phyloP scores from a whole-genome alignment of 1,140 invertebrate species.

The Ceratina japonica region DNA sequence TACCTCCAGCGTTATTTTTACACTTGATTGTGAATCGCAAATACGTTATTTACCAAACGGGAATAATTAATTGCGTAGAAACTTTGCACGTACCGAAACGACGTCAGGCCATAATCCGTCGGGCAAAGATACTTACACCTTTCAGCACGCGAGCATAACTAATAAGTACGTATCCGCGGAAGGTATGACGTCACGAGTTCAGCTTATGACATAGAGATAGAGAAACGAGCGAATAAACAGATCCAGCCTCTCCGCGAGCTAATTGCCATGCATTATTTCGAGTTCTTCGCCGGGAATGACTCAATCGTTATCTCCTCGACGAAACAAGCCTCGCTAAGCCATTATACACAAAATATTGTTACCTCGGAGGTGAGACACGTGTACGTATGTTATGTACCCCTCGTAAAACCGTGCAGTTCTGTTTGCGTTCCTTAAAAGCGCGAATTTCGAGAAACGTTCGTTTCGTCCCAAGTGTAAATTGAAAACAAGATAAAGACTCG shows the following conservation, averaged over 20 bases:
- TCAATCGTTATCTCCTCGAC: not conserved
- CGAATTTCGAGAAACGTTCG: slow-evolving; percentile 2
- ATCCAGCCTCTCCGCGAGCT: not conserved
- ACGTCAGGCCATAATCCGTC: not conserved
- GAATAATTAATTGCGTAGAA: slow-evolving; percentile 13
- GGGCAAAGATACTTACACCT: not conserved
- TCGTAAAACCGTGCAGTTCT: not conserved
- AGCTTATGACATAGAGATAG: too few relatives aligned
- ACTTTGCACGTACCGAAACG: not conserved
- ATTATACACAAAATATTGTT: not conserved
- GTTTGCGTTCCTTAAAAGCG: not conserved
- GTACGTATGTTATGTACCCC: not conserved
- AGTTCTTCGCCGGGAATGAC: not conserved
- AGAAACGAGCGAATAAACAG: too few relatives aligned
- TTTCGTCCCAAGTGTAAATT: too few relatives aligned
- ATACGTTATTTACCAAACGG: not conserved
- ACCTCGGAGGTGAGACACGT: not conserved
- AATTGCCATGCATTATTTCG: slow-evolving; percentile 31
- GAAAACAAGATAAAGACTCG: not conserved
- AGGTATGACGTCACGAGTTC: not conserved
- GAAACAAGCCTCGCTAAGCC: not conserved
- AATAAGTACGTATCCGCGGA: not conserved
- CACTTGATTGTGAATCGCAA: not conserved
- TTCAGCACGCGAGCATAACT: not conserved
- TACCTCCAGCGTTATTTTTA: not conserved